Percentiles rank a stretch among this genome's conserved stretches.
These are phyloP conservation scores for Sipha flava DNA, from an alignment of 1,140 invertebrate species.

Conservation along the genomic window DNA sequence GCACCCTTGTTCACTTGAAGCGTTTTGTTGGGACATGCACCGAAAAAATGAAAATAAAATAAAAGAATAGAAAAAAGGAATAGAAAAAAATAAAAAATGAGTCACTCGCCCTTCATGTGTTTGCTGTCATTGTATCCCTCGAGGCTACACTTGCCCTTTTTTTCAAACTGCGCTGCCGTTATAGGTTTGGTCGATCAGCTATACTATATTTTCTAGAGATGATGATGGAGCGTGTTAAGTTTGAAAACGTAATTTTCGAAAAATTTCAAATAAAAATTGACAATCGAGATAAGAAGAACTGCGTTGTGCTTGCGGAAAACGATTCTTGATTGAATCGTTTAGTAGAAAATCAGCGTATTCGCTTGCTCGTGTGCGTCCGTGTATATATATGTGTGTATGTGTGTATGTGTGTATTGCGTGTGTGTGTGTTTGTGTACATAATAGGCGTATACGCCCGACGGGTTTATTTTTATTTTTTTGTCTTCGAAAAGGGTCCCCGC, in stretches of 20 bases:
- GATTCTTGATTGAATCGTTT: not conserved
- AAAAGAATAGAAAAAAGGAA: not conserved
- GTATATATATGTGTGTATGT: no score
- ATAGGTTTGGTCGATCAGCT: not conserved
- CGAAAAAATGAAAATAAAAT: not conserved
- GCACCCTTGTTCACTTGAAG: not conserved
- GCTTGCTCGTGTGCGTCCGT: not conserved
- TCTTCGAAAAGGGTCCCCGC: not conserved
- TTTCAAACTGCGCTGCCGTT: not conserved
- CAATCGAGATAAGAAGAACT: not conserved
- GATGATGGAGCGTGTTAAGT: not conserved
- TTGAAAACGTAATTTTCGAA: not conserved
- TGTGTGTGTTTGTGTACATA: no score
- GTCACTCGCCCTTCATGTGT: constrained; percentile 19
- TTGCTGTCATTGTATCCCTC: constrained; percentile 19
- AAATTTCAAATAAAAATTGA: not conserved
- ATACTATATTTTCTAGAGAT: not conserved
- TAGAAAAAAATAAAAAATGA: constrained; percentile 26
- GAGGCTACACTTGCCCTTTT: constrained; percentile 20
- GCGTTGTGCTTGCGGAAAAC: not conserved
- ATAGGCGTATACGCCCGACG: no score
- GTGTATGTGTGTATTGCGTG: no score
- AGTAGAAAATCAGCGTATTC: not conserved
- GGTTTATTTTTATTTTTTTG: not conserved
- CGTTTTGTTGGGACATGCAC: not conserved